Evolutionary conservation across 2,113 vertebrate species (phyloP), one percentile per base, ranked within the genome.

Genomic region (Indicator indicator): DNA sequence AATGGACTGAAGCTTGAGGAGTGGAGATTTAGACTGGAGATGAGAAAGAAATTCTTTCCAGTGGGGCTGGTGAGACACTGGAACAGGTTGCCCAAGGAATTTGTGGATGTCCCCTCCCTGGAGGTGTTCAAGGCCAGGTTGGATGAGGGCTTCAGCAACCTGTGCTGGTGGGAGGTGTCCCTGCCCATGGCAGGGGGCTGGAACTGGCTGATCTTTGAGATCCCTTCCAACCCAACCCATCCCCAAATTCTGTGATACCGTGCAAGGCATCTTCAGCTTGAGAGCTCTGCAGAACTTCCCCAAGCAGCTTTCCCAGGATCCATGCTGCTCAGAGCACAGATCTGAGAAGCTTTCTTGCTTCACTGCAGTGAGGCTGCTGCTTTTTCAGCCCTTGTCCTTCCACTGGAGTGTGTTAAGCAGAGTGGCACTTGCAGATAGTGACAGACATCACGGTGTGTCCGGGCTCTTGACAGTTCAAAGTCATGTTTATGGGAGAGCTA

Each of bases 261-360:
- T 4, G 14, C n/a, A 16, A 62, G 27, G 32, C 18, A 10, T 27
- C 82, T 68, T 24, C 26, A 14, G 23, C 9, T 2, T 3, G 32
- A n/a, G 52, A 68, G 38, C 38, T 48, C 79, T 44, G 20, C 44
- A 15, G 4, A 54, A 5, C 44, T 26, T 23, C 44, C 10, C 0
- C 26, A 21, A 11, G 75, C 78, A 59, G 36, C 4, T 42, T 24
- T 7, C 7, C 12, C 48, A 3, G 4, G 10, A 28, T 58, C 11
- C 7, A 0, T 58, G 2, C 6, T 36, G 58, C 81, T 74, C 55
- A 1, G 9, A 54, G 62, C 82, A 26, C 6, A 0, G 20, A 0
- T n/a, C 11, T 85, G 44, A 46, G 9, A 5, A 40, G 58, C 48
- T 18, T 17, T 77, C 59, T 40, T 64, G 38, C 88, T 67, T 70